These are phyloP conservation scores for Lepidothrix coronata DNA, from an alignment of 2,113 vertebrate genomes.

Conservation along the genomic window DNA sequence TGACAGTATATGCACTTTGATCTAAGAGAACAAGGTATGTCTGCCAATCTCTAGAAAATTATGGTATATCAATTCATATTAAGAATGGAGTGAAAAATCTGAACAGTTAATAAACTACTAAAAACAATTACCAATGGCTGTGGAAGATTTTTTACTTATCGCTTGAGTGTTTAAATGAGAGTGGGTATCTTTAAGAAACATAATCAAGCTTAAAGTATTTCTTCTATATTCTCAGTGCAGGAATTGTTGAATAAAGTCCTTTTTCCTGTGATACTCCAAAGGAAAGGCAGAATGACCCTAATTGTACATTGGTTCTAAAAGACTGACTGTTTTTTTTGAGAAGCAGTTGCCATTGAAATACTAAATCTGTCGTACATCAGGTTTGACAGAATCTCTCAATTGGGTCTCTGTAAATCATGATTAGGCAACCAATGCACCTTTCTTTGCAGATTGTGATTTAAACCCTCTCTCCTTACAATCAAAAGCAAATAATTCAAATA, in stretches of 20 bases:
- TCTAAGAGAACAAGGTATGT: not conserved
- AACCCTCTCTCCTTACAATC: not conserved
- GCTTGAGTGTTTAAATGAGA: not conserved
- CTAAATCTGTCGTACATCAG: fast-evolving
- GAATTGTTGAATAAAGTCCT: not conserved
- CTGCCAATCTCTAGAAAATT: not conserved
- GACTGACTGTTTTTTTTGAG: not conserved
- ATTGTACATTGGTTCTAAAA: not conserved
- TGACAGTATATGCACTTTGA: not conserved
- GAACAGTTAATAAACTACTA: not conserved
- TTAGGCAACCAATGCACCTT: not conserved
- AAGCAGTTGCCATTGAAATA: not conserved
- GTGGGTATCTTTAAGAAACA: not conserved
- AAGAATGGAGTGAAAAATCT: not conserved
- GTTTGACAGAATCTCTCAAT: not conserved
- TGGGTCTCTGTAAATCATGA: not conserved
- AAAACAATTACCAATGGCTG: not conserved
- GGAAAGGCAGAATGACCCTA: not conserved
- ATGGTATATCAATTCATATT: not conserved
- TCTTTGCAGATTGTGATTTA: not conserved
- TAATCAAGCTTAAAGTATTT: not conserved
- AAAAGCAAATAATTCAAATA: not conserved
- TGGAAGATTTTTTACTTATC: not conserved
- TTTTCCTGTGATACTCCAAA: not conserved
- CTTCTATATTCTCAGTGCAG: not conserved